Conservation (phyloP, 2,113 vertebrate genomes). For the Gulo gulo region DNA sequence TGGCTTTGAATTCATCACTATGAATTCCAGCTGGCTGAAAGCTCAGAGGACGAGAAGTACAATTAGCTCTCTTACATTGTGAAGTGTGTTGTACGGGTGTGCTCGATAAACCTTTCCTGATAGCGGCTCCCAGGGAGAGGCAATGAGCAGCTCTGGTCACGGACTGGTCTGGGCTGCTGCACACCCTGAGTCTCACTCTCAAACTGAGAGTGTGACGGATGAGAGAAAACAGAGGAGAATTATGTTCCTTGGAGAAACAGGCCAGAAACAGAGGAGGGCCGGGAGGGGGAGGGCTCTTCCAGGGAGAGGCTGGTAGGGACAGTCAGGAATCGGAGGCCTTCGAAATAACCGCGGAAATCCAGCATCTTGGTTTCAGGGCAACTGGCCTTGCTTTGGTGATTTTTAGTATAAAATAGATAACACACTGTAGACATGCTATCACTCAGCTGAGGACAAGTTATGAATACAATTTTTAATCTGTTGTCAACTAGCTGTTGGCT, state of each 20-base stretch:
- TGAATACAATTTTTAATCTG: neutral
- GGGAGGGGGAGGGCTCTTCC: too few relatives aligned
- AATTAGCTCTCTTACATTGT: neutral
- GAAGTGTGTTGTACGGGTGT: neutral
- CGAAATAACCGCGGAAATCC: neutral
- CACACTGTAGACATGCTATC: neutral
- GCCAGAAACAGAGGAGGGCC: neutral
- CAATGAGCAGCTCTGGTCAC: neutral
- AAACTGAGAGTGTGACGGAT: neutral
- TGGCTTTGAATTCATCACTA: neutral
- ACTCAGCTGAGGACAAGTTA: neutral
- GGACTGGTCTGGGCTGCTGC: neutral
- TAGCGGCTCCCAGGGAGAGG: neutral
- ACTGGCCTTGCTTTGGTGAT: neutral
- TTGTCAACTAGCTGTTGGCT: neutral
- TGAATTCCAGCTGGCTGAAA: neutral
- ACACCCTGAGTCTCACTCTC: neutral
- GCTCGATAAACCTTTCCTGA: neutral
- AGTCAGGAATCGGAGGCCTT: neutral
- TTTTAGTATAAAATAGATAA: neutral
- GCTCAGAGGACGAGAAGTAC: neutral
- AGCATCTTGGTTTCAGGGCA: neutral
- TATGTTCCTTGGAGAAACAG: fast-evolving
- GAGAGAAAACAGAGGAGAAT: neutral
- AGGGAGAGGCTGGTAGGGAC: neutral